A percentile compares a stretch with the other conserved stretches of the same genome.
Evolutionary conservation across 1,140 invertebrate genomes (phyloP).

Genomic region (Drosophila malerkotliana): DNA sequence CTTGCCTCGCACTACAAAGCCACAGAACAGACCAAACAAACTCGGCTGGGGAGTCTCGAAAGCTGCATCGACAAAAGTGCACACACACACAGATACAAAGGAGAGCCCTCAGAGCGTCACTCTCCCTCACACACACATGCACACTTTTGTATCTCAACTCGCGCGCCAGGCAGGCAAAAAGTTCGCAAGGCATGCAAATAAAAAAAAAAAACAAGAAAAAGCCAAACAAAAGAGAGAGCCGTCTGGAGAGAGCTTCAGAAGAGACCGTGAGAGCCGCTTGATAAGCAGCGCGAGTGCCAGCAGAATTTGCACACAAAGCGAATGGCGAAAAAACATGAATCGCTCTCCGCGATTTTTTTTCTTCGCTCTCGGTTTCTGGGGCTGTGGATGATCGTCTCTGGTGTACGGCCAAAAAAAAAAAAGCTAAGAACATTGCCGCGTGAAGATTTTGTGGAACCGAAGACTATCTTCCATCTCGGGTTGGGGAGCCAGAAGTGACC

Average conservation of each 20-base stretch:
- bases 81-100: slow-evolving; percentile 55
- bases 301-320: slow-evolving; percentile 80
- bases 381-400: slow-evolving; percentile 61
- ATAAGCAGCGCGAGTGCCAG: slow-evolving; percentile 66
- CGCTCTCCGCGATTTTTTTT: slow-evolving; percentile 10
- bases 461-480: slow-evolving; percentile 49
- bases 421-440: slow-evolving; percentile 54
- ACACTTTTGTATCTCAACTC: slow-evolving; percentile 33
- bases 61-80: slow-evolving; percentile 79
- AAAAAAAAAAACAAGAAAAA: slow-evolving; percentile 43
- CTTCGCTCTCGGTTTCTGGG: slow-evolving; percentile 18
- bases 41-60: slow-evolving; percentile 64
- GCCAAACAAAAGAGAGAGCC: slow-evolving; percentile 12
- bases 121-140: slow-evolving; percentile 52
- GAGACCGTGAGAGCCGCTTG: slow-evolving; percentile 16
- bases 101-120: slow-evolving; percentile 58
- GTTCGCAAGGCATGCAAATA: slow-evolving; percentile 45
- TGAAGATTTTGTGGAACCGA: slow-evolving; percentile 50
- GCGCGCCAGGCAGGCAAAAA: slow-evolving; percentile 13
- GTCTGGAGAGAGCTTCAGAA: slow-evolving; percentile 15
- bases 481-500: slow-evolving; percentile 8
- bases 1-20: slow-evolving; percentile 83
- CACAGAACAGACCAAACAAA: slow-evolving; percentile 58
- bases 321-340: slow-evolving; percentile 68
- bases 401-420: slow-evolving; percentile 47